Conservation (phyloP, 1,140 invertebrate species). For the Diplogasteroides magnus region DNA sequence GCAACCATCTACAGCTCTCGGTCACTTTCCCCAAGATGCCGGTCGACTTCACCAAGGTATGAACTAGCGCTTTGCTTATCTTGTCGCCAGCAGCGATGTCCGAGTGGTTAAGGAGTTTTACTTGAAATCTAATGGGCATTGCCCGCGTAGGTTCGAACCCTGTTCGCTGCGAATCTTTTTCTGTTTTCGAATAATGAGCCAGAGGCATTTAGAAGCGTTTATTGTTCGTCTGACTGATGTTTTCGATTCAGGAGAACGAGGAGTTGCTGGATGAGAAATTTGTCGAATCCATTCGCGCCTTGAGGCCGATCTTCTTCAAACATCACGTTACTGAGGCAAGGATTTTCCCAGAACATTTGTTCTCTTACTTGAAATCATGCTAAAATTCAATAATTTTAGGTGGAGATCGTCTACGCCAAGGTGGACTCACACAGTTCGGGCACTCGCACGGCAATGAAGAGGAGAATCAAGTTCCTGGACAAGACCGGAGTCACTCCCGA, state of each 20-base stretch:
- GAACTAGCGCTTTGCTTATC: too few species aligned
- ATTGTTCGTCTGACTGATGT: too few species aligned
- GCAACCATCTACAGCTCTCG: constrained; percentile 42
- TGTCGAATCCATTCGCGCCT: constrained; percentile 36
- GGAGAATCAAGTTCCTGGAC: constrained; percentile 48
- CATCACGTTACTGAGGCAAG: constrained; percentile 42
- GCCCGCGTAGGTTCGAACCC: constrained; percentile 82
- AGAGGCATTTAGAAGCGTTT: too few species aligned
- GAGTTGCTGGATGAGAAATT: constrained; percentile 26
- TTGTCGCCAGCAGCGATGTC: constrained; percentile 80
- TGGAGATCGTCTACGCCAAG: constrained; percentile 42
- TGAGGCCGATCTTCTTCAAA: constrained; percentile 39
- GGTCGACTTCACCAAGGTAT: constrained; percentile 30
- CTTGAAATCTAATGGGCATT: constrained; percentile 83
- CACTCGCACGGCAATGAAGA: constrained; percentile 20
- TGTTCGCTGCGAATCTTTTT: constrained; percentile 68
- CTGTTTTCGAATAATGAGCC: too few species aligned
- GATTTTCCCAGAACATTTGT: neutral
- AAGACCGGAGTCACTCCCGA: constrained; percentile 55
- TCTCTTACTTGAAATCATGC: too few species aligned
- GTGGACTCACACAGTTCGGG: neutral
- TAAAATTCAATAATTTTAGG: constrained; percentile 6
- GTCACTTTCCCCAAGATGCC: constrained; percentile 38
- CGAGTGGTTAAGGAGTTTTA: constrained; percentile 85
- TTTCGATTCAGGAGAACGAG: too few species aligned